Conservation (phyloP, 1,140 invertebrate genomes). For the Cryptotermes secundus region DNA sequence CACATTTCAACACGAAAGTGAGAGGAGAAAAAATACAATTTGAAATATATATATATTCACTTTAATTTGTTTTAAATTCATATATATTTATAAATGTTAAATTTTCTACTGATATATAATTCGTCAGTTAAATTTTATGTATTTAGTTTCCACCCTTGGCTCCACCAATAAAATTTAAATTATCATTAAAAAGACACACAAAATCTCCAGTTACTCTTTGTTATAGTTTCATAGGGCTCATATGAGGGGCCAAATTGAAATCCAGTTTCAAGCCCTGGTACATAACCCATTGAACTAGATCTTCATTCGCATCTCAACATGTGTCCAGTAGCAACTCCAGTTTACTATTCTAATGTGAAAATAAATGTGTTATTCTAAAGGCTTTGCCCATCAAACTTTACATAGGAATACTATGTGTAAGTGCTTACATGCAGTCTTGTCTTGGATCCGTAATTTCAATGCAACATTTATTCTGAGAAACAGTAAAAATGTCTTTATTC, state of each 20-base stretch:
- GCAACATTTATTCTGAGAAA: not conserved
- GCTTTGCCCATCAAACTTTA: not conserved
- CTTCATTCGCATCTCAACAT: not conserved
- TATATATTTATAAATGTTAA: conserved; percentile 30
- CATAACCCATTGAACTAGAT: not conserved
- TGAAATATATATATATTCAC: conserved; percentile 15
- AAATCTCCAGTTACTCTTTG: not conserved
- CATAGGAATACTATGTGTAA: not conserved
- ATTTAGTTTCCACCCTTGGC: not conserved
- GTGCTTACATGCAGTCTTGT: not conserved
- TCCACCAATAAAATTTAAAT: conserved; percentile 18
- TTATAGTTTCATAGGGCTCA: conserved; percentile 12
- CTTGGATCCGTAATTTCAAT: not conserved
- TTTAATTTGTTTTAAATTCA: conserved; percentile 12
- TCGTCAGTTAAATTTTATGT: conserved; percentile 9
- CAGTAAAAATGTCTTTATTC: conserved; percentile 7
- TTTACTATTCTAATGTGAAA: not conserved
- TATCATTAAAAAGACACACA: conserved; percentile 1
- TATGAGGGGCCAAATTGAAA: not conserved
- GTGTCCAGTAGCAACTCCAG: not conserved
- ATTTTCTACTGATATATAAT: conserved; percentile 26
- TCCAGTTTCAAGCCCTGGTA: not conserved
- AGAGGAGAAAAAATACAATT: conserved; percentile 28
- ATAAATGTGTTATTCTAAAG: not conserved
- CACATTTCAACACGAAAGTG: conserved; percentile 22